phyloP scores from a whole-genome alignment of 2,113 vertebrate genomes.

The Oreochromis aureus region DNA sequence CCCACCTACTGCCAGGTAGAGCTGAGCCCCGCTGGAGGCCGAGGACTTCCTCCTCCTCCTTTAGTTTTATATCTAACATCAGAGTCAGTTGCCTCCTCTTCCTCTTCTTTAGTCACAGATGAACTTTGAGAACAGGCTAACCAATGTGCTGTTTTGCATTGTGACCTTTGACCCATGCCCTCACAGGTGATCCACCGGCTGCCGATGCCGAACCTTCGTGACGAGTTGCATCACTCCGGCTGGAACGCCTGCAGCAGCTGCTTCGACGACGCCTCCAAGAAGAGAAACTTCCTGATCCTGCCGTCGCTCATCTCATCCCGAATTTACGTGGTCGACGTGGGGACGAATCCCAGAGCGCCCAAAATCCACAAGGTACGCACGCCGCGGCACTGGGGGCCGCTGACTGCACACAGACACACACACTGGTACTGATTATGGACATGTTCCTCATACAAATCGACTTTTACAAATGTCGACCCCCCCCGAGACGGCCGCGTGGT shows the following conservation, averaged over 20 bases:
- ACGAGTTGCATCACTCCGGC: conserved; percentile 90
- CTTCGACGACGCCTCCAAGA: conserved; percentile 77
- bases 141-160: background rate
- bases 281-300: conserved; percentile 79
- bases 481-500: background rate
- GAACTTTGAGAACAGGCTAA: background rate
- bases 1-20: conserved; percentile 80
- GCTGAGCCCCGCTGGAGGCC: background rate
- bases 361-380: conserved; percentile 76
- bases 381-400: background rate
- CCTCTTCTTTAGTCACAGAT: background rate
- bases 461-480: background rate
- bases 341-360: conserved; percentile 69
- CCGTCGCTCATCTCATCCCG: conserved; percentile 86
- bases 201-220: conserved; percentile 83
- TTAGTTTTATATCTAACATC: background rate
- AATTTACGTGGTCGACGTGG: conserved; percentile 85
- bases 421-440: background rate
- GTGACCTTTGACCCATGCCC: background rate
- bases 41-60: background rate
- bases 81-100: background rate
- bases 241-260: conserved; percentile 98
- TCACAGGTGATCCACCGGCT: conserved; percentile 88
- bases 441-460: background rate
- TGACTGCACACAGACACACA: background rate